phyloP scores from a whole-genome alignment of 2,113 vertebrate species.

The Bufo gargarizans region DNA sequence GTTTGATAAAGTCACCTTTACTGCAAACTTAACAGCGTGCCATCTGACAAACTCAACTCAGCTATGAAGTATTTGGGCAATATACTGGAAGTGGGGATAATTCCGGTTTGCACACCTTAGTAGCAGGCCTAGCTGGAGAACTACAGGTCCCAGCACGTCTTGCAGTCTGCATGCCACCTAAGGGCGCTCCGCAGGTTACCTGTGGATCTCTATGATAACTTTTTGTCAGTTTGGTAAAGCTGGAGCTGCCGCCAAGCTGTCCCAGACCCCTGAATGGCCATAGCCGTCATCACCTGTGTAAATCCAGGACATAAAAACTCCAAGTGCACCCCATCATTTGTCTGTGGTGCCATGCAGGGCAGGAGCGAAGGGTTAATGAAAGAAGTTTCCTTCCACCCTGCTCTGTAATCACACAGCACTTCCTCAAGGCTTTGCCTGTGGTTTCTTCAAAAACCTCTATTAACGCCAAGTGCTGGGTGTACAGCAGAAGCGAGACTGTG shows the following conservation, averaged over 20 bases:
- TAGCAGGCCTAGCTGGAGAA: not conserved
- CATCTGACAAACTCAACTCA: not conserved
- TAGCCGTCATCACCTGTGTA: not conserved
- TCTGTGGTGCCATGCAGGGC: not conserved
- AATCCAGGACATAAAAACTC: not conserved
- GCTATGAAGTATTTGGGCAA: no score
- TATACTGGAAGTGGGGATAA: no score
- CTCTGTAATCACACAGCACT: not conserved
- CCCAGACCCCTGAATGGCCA: no score
- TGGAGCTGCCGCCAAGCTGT: not conserved
- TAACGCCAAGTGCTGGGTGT: not conserved
- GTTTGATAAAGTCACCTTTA: no score
- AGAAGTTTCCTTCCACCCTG: not conserved
- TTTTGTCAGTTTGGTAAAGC: no score
- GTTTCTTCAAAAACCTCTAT: not conserved
- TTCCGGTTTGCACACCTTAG: not conserved
- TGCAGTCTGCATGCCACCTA: not conserved
- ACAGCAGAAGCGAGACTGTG: not conserved
- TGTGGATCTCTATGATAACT: not conserved
- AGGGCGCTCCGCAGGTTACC: no score
- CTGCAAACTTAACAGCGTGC: not conserved
- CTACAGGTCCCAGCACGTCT: not conserved
- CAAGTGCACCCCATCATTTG: not conserved
- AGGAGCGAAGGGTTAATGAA: not conserved
- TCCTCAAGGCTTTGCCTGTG: not conserved